Conservation (phyloP, 2,113 vertebrate species). For the Alligator sinensis region DNA sequence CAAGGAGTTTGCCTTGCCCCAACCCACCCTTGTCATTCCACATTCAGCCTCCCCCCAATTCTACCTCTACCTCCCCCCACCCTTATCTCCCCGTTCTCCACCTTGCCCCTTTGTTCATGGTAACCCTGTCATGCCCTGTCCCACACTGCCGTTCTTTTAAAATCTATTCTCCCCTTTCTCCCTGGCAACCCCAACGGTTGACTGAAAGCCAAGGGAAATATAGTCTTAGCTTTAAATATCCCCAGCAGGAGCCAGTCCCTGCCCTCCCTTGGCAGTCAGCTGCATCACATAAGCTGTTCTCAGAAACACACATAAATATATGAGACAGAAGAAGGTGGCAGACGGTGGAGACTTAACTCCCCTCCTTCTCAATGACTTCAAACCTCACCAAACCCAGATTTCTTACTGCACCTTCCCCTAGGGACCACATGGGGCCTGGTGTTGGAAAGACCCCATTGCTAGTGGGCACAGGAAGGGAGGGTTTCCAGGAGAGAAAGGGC, state of each 20-base stretch:
- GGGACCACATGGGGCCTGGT: neutral
- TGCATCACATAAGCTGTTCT: neutral
- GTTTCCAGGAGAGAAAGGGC: neutral
- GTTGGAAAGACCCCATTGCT: constrained; percentile 19
- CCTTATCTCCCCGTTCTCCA: neutral
- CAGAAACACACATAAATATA: constrained; percentile 14
- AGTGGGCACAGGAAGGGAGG: neutral
- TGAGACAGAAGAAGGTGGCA: neutral
- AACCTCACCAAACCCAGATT: neutral
- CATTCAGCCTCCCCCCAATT: neutral
- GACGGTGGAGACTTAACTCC: neutral
- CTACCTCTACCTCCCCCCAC: neutral
- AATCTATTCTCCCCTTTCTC: neutral
- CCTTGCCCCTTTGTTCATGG: neutral
- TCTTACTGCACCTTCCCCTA: neutral
- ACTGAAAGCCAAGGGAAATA: neutral
- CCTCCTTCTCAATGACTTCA: neutral
- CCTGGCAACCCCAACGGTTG: neutral
- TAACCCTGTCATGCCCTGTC: neutral
- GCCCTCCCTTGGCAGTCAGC: constrained; percentile 20
- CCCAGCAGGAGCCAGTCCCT: neutral
- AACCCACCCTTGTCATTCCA: neutral
- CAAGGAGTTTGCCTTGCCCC: neutral
- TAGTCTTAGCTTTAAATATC: neutral
- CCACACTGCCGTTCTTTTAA: neutral